These are phyloP conservation scores for Osedax fenrisi DNA, from an alignment of 2,888 invertebrate species.

Conservation along the genomic window DNA sequence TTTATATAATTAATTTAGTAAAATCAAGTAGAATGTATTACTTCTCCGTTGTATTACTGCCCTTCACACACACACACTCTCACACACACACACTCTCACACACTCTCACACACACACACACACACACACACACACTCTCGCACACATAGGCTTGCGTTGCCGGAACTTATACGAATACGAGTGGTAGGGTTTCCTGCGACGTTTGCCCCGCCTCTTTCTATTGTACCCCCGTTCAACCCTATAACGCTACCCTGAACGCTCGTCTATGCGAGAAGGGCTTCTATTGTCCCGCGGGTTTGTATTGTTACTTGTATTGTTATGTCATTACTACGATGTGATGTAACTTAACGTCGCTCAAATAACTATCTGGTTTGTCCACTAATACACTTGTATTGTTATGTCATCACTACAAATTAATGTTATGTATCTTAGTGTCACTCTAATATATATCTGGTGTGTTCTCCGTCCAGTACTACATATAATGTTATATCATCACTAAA, in stretches of 20 bases:
- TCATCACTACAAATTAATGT: too few relatives aligned
- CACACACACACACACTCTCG: not conserved
- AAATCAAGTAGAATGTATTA: not conserved
- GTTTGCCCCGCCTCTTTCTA: slow-evolving; percentile 44
- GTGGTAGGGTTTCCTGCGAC: slow-evolving; percentile 41
- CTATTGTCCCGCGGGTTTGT: slow-evolving; percentile 42
- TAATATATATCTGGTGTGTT: too few relatives aligned
- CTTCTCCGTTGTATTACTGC: not conserved
- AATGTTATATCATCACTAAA: too few relatives aligned
- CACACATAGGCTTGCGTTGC: slow-evolving; percentile 39
- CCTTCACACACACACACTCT: not conserved
- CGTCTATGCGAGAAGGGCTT: slow-evolving; percentile 44
- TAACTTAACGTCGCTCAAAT: too few relatives aligned
- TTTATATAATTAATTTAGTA: not conserved
- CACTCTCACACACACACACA: not conserved
- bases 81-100: not conserved
- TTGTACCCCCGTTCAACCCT: slow-evolving; percentile 43
- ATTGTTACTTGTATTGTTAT: too few relatives aligned
- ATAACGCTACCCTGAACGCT: slow-evolving; percentile 41
- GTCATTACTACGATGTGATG: too few relatives aligned
- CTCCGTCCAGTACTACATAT: too few relatives aligned
- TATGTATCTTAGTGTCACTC: too few relatives aligned
- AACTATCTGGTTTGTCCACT: too few relatives aligned
- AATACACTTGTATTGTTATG: too few relatives aligned
- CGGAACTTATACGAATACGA: slow-evolving; percentile 44